Percentiles rank a stretch among this genome's conserved stretches.
These are phyloP conservation scores for Pedetes capensis DNA, from an alignment of 2,113 vertebrate species.

Conservation along the genomic window DNA sequence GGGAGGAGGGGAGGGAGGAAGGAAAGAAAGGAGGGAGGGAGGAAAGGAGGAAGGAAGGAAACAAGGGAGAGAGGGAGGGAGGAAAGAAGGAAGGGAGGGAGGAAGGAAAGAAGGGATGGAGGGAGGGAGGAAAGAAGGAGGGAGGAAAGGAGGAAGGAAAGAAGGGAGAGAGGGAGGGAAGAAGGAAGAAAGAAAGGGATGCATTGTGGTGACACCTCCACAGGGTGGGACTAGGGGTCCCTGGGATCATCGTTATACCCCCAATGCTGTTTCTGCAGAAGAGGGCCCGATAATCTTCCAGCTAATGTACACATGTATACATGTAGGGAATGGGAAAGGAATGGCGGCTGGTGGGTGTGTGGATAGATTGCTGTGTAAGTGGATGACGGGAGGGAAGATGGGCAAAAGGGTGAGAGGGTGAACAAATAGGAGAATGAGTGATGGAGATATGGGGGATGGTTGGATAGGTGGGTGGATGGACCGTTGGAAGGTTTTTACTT, in stretches of 20 bases:
- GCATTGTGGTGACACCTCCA: fast-evolving
- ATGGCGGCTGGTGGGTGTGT: background rate
- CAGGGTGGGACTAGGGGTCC: background rate
- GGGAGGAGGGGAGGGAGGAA: too few species aligned
- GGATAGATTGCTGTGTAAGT: background rate
- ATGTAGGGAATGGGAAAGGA: background rate
- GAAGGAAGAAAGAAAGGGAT: background rate
- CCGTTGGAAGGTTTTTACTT: too few species aligned
- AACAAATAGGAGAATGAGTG: background rate
- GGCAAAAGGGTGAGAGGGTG: background rate
- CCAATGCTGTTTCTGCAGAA: background rate
- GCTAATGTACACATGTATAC: background rate
- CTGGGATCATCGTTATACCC: background rate
- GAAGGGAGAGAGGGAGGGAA: too few species aligned
- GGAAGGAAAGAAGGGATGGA: too few species aligned
- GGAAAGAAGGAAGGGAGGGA: too few species aligned
- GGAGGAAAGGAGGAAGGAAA: too few species aligned
- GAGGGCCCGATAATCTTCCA: background rate
- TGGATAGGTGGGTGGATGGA: background rate
- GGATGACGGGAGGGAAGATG: too few species aligned
- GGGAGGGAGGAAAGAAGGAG: too few species aligned
- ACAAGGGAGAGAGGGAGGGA: too few species aligned
- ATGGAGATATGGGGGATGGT: too few species aligned
- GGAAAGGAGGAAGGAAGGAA: too few species aligned
- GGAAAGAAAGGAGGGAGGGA: too few species aligned